Base-by-base conservation (phyloP, 2,113 vertebrate species). In the Ictidomys tridecemlineatus region DNA sequence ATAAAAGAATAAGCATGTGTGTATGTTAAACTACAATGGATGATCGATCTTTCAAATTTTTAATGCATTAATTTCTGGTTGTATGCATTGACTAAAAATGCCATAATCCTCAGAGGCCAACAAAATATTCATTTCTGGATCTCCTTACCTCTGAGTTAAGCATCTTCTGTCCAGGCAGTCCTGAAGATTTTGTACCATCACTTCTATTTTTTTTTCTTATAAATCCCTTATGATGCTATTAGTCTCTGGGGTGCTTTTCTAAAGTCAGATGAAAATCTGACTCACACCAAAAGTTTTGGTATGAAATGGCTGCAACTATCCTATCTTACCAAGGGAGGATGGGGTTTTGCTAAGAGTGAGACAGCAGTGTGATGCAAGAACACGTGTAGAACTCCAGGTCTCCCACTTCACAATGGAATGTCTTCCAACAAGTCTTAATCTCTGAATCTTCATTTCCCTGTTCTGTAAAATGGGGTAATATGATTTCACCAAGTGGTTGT, bases 221-320 rank as follows among this genome's bases (percentile, higher is more conserved):
- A 58, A 94, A 87, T 87, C n/a, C 61, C 96, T 78, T 74, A 48
- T 92, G 67, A 65, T 42, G 28, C 45, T 58, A 11, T 85, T 79
- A 28, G 74, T 89, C 89, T 89, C 93, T 8, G 22, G 12, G 56
- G 39, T 56, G 58, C n/a, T 84, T 37, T 92, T 80, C 63, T 63
- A 61, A 42, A 89, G 65, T 42, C 34, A 91, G 30, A 32, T 67
- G 83, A 85, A 93, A 86, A 56, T 56, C 37, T 89, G 80, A 32
- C 37, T 93, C 79, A 91, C 5, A 84, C 56, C 0, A 85, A 77
- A 37, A 63, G 18, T 82, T 91, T 85, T 85, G 30, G 2, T 39
- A 22, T 74, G 42, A 70, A 88, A 89, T 22, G 12, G 16, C 5
- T 61, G 86, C 39, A 5, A 76, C 39, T 24, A 7, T 85, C 14